Evolutionary conservation across 1,140 invertebrate species (phyloP).

Genomic region (Belonocnema kinseyi): DNA sequence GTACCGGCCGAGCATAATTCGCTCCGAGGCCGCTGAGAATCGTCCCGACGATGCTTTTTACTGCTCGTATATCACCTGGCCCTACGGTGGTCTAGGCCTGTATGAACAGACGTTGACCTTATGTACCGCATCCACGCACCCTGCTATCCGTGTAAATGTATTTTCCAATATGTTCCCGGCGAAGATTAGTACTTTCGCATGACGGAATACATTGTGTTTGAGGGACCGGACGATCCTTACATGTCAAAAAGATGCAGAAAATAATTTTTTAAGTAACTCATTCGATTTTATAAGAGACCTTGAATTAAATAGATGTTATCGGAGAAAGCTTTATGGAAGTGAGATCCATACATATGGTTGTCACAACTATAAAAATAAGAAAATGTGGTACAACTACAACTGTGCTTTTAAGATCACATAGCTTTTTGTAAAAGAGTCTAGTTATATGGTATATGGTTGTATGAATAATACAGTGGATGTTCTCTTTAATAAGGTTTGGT

Average conservation of each 20-base stretch:
- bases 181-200: slow-evolving; percentile 4
- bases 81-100: slow-evolving; percentile 39
- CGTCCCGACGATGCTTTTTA: slow-evolving; percentile 52
- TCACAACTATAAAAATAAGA: too few relatives aligned
- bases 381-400: too few relatives aligned
- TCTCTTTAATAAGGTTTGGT: too few relatives aligned
- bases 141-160: slow-evolving; percentile 1
- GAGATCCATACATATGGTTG: too few relatives aligned
- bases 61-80: slow-evolving; percentile 53
- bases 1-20: slow-evolving; percentile 29
- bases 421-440: too few relatives aligned
- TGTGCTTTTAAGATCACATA: too few relatives aligned
- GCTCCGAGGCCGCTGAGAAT: slow-evolving; percentile 22
- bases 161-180: slow-evolving; percentile 19
- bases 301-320: too few relatives aligned
- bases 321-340: too few relatives aligned
- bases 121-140: neutral
- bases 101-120: slow-evolving; percentile 17
- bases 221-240: neutral
- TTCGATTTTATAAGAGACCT: too few relatives aligned
- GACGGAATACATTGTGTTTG: neutral
- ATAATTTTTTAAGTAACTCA: neutral
- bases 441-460: too few relatives aligned
- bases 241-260: neutral
- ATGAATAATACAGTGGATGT: too few relatives aligned